Conservation (phyloP, 2,113 vertebrate genomes). For the Mugil cephalus region DNA sequence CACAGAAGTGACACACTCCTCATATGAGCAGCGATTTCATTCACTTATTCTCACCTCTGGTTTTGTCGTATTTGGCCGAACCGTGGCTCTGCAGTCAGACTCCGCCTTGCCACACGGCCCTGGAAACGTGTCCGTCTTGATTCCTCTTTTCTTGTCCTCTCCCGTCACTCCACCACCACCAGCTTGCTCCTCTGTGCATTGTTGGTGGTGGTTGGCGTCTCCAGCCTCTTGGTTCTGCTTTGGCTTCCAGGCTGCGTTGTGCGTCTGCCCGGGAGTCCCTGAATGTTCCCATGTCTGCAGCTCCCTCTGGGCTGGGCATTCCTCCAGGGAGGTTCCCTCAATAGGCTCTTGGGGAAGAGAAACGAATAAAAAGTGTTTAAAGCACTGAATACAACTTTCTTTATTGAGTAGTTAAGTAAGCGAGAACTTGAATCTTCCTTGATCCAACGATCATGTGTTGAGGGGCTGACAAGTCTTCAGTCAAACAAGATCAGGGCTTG, state of each 20-base stretch:
- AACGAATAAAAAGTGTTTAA: constrained; percentile 23
- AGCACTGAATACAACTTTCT: too few relatives aligned
- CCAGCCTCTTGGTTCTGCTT: constrained; percentile 8
- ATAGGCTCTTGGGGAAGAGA: constrained; percentile 44
- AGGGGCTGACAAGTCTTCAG: too few relatives aligned
- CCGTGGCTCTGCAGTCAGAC: constrained; percentile 6
- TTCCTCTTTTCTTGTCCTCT: constrained; percentile 10
- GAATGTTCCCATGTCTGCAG: constrained; percentile 7
- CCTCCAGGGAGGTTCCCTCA: constrained; percentile 33
- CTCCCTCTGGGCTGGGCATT: constrained; percentile 31
- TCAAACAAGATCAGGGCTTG: too few relatives aligned
- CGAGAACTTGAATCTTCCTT: too few relatives aligned
- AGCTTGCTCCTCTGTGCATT: neutral
- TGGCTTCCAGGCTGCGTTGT: constrained; percentile 12
- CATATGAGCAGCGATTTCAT: neutral
- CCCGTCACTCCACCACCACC: constrained; percentile 1
- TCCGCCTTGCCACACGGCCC: constrained; percentile 5
- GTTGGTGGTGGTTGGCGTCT: constrained; percentile 13
- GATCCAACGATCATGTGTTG: too few relatives aligned
- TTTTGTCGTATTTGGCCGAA: neutral
- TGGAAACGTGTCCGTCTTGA: neutral
- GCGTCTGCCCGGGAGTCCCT: constrained; percentile 24
- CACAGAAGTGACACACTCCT: too few relatives aligned
- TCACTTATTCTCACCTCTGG: constrained; percentile 39
- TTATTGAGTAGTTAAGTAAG: too few relatives aligned